Evolutionary conservation across 2,113 vertebrate species (phyloP), one percentile per base, ranked within the genome.

Genomic region (Odontesthes bonariensis): DNA sequence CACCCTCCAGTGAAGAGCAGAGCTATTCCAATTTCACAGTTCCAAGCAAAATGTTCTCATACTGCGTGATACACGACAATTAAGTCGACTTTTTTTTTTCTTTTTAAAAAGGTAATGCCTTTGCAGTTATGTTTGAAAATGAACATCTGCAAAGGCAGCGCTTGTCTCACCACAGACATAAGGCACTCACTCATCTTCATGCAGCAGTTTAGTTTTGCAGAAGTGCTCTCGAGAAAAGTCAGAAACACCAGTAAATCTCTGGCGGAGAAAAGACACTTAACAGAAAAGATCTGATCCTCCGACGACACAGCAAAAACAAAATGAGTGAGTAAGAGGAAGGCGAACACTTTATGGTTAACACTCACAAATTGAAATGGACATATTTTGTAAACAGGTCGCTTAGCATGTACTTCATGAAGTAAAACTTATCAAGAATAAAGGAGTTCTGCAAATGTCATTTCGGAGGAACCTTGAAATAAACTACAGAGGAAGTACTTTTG

Each of bases 1-100:
- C 78, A 59, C 35, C 68, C 71, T 82, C 31, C 35, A 73, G 57
- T 79, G 66, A 78, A 60, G 58, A 75, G 61, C 7, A 32, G 46
- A 73, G 75, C 70, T 33, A 55, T 87, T 87, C 46, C 51, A 86
- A 83, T 89, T 88, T 86, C 88, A 88, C 65, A 53, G 33, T 88
- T 84, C 55, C 19, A 79, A 60, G 5, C 53, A 59, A 78, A 81
- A 86, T 67, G 72, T 79, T 75, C 74, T 77, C 76, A 53, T 27
- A 57, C 55, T 35, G 58, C 11, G 35, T 23, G 49, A 33, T 71
- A 82, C 63, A 40, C 14, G 32, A 55, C 71, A 63, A 76, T 85
- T 64, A 59, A 11, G n/a, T n/a, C 5, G 22, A 53, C 13, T n/a
- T 16, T 23, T 64, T n/a, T 60, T 22, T 16, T 44, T 64, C 64